These are phyloP conservation scores for Erebia epiphron DNA, from an alignment of 2,888 invertebrate genomes.

Conservation along the genomic window DNA sequence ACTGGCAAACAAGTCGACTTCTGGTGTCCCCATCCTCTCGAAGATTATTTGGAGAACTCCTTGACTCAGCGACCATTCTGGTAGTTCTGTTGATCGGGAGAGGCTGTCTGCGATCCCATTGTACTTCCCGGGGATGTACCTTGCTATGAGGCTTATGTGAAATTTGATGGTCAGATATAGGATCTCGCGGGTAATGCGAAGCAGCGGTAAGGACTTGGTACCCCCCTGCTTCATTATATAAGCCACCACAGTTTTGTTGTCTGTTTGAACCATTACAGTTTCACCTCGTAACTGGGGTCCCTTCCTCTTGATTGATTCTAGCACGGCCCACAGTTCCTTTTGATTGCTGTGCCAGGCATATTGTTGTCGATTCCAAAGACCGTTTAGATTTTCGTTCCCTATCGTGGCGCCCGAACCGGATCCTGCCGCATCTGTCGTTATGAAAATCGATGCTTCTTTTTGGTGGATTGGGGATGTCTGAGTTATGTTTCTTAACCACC, in stretches of 20 bases:
- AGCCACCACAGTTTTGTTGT: neutral
- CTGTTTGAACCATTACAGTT: neutral
- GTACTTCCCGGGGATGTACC: constrained; percentile 1
- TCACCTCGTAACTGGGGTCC: neutral
- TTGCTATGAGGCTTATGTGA: neutral
- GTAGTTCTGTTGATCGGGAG: neutral
- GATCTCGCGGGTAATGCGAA: neutral
- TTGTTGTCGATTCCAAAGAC: constrained; percentile 1
- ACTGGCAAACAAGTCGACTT: constrained; percentile 5
- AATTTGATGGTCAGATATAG: neutral
- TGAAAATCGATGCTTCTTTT: neutral
- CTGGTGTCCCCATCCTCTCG: neutral
- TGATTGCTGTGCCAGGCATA: constrained; percentile 3
- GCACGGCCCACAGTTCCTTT: constrained; percentile 1
- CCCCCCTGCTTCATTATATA: neutral
- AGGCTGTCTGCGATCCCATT: neutral
- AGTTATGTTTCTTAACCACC: neutral
- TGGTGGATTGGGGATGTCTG: constrained; percentile 1
- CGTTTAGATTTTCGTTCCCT: neutral
- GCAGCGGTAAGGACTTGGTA: constrained; percentile 4
- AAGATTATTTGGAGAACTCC: neutral
- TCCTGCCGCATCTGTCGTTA: neutral
- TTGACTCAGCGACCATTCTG: constrained; percentile 6
- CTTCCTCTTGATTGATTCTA: neutral
- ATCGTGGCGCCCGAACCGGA: neutral